These are phyloP conservation scores for Anableps anableps DNA, from an alignment of 2,797 vertebrate genomes.

Conservation along the genomic window DNA sequence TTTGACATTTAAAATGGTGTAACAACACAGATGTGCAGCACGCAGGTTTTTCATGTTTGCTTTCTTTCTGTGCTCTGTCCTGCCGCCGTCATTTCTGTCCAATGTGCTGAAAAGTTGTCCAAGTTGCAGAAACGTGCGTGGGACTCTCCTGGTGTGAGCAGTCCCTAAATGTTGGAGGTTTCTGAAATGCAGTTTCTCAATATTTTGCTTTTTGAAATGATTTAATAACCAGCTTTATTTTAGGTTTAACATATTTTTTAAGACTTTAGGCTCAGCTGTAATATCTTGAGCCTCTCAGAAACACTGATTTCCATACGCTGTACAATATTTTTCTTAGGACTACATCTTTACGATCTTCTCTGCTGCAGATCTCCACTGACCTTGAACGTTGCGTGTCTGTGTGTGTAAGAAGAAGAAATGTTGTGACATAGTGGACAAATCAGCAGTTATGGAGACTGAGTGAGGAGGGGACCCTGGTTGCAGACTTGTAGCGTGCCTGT, in stretches of 20 bases:
- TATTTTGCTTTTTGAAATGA: no score
- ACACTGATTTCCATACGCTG: background rate
- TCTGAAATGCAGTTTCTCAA: no score
- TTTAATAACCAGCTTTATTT: background rate
- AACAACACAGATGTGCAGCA: no score
- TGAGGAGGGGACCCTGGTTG: conserved; percentile 48
- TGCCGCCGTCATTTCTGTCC: no score
- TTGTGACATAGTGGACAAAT: conserved; percentile 34
- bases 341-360: background rate
- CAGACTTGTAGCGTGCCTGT: conserved; percentile 64
- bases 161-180: no score
- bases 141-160: no score
- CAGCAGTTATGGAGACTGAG: conserved; percentile 21
- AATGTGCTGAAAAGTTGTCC: no score
- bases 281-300: background rate
- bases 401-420: conserved; percentile 8
- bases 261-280: background rate
- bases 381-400: background rate
- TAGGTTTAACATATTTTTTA: background rate
- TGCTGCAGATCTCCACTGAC: background rate
- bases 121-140: no score
- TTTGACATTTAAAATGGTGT: no score
- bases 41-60: background rate
- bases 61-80: no score
- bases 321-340: background rate